Evolutionary conservation across 2,888 invertebrate genomes (phyloP).

Genomic region (Corbicula japonica): DNA sequence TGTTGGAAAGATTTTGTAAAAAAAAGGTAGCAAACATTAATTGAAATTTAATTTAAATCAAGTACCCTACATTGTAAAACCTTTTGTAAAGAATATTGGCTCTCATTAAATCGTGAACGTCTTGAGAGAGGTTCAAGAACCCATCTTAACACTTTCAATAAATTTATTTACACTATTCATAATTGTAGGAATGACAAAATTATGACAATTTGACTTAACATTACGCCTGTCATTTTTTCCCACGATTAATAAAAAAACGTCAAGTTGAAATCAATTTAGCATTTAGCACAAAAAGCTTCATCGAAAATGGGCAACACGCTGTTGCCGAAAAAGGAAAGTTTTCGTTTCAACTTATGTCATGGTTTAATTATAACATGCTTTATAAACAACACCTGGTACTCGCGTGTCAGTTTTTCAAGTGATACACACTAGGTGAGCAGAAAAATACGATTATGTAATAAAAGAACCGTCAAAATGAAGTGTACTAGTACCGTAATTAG

Average conservation of each 20-base stretch:
- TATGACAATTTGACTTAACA: slow-evolving; percentile 31
- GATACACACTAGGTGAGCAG: not conserved
- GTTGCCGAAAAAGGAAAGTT: slow-evolving; percentile 19
- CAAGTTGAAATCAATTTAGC: slow-evolving; percentile 12
- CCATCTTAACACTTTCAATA: slow-evolving; percentile 12
- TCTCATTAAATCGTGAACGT: slow-evolving; percentile 1
- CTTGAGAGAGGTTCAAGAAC: not conserved
- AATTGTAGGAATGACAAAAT: slow-evolving; percentile 29
- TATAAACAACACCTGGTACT: slow-evolving; percentile 13
- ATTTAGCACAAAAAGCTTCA: not conserved
- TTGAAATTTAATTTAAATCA: too few relatives aligned
- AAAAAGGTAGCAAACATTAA: too few relatives aligned
- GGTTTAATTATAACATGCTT: slow-evolving; percentile 19
- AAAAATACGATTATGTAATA: too few relatives aligned
- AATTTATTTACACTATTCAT: slow-evolving; percentile 32
- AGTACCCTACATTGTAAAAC: too few relatives aligned
- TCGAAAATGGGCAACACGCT: slow-evolving; percentile 17
- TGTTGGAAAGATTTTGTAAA: too few relatives aligned
- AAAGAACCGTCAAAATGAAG: too few relatives aligned
- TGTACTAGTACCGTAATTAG: too few relatives aligned
- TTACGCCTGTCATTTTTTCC: slow-evolving; percentile 36
- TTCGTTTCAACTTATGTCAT: slow-evolving; percentile 32
- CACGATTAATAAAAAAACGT: slow-evolving; percentile 33
- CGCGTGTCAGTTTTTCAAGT: not conserved
- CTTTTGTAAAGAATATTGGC: slow-evolving; percentile 8